Percentiles rank a stretch among this genome's conserved stretches.
phyloP scores from a whole-genome alignment of 2,113 vertebrate genomes.

The Phylloscopus trochiloides region DNA sequence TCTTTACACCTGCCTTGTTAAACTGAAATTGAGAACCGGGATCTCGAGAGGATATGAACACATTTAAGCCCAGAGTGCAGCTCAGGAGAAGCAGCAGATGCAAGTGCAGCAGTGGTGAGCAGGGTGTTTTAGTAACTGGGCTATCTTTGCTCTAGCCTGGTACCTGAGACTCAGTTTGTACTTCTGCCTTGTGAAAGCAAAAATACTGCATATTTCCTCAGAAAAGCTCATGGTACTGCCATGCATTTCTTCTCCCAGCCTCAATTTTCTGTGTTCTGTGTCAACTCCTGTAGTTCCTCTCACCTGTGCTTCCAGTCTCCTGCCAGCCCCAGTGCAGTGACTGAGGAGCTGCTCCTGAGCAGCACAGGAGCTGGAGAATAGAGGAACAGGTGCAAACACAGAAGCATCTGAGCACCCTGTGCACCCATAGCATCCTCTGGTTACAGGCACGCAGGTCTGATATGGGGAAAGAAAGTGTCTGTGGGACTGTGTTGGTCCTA shows the following conservation, averaged over 20 bases:
- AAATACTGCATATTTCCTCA: neutral
- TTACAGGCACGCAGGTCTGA: accelerated
- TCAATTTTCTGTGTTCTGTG: neutral
- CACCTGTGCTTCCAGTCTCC: neutral
- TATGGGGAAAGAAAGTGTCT: neutral
- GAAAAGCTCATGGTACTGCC: neutral
- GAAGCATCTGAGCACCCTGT: neutral
- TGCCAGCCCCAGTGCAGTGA: neutral
- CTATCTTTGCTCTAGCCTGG: neutral
- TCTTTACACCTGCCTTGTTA: neutral
- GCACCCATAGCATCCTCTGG: neutral
- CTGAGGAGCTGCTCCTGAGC: neutral
- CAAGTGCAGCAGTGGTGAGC: neutral
- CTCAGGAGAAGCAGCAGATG: neutral
- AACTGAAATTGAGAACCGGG: neutral
- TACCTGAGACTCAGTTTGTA: neutral
- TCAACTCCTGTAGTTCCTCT: neutral
- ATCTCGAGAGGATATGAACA: neutral
- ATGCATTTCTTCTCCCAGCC: neutral
- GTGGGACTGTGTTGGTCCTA: neutral
- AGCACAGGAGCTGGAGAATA: neutral
- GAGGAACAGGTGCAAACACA: neutral
- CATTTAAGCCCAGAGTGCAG: neutral
- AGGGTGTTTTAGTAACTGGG: neutral
- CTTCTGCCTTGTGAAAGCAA: neutral